phyloP scores from a whole-genome alignment of 2,113 vertebrate genomes.

The Serinus canaria region DNA sequence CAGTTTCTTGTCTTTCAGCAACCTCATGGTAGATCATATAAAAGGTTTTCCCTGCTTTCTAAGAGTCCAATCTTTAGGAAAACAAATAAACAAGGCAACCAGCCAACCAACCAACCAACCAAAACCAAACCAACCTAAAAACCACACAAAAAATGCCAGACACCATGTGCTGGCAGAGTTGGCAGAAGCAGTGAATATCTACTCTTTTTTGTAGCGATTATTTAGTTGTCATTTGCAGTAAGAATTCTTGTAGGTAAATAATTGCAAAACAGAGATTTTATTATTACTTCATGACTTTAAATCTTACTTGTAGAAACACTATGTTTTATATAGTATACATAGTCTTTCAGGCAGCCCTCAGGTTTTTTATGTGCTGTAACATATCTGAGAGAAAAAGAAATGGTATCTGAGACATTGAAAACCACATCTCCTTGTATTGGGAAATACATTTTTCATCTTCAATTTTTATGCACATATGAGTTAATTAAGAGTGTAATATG shows the following conservation, averaged over 20 bases:
- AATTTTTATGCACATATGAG: conserved; percentile 15
- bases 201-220: not conserved
- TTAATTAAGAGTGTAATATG: conserved; percentile 30
- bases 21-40: not conserved
- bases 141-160: not conserved
- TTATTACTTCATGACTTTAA: not conserved
- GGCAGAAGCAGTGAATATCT: not conserved
- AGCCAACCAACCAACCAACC: too few species aligned
- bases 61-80: not conserved
- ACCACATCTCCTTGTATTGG: not conserved
- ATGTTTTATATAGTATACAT: not conserved
- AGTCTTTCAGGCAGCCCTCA: not conserved
- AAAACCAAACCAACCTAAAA: not conserved
- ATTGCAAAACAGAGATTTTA: not conserved
- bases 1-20: not conserved
- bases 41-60: not conserved
- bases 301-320: not conserved
- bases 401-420: not conserved
- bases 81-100: not conserved
- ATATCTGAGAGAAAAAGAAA: conserved; percentile 8
- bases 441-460: conserved; percentile 27
- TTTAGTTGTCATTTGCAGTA: not conserved
- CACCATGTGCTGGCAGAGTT: not conserved
- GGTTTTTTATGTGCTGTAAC: not conserved
- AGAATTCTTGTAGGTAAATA: not conserved